Base-by-base conservation (phyloP, 2,113 vertebrate species). In the Elgaria multicarinata region DNA sequence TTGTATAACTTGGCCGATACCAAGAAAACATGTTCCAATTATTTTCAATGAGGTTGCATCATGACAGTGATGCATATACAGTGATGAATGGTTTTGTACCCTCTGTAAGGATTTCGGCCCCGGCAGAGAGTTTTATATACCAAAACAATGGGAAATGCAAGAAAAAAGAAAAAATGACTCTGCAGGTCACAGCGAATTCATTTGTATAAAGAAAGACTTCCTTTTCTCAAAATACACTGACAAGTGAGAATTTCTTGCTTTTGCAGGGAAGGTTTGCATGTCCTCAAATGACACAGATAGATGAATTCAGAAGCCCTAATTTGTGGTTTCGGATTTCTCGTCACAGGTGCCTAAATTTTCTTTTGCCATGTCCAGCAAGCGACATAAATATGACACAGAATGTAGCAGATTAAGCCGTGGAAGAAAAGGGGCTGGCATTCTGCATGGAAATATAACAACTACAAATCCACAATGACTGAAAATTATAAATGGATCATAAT, bases 251-350 rank as follows among this genome's bases (percentile, higher is more conserved):
- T 84, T 90, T 94, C 69, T 89, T n/a, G 93, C 39, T 82, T 31
- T 0, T 85, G 72, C 90, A 53, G 62, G 86, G 39, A 89, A 89
- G 77, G 42, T 88, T 94, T 93, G 26, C 50, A 87, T 92, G 87
- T 94, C 69, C 90, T 93, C 71, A 91, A 75, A 90, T 88, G 83
- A 91, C 83, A 90, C 44, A 80, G 44, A 90, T 3, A 86, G 77
- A 90, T 88, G 0, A 93, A 93, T 26, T 84, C 16, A 91, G 85
- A 95, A 84, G 31, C 14, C 80, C 79, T 84, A 81, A 50, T 90
- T 94, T 53, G 89, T 77, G 80, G 69, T 90, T 95, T 93, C 79
- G 1, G 94, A 93, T 87, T 69, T 75, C 69, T 92, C 92, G 46
- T 88, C 82, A 67, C 64, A 64, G 58, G 74, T 88, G 90, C 94